Conservation (phyloP, 2,113 vertebrate species). For the Gobiocypris rarus region DNA sequence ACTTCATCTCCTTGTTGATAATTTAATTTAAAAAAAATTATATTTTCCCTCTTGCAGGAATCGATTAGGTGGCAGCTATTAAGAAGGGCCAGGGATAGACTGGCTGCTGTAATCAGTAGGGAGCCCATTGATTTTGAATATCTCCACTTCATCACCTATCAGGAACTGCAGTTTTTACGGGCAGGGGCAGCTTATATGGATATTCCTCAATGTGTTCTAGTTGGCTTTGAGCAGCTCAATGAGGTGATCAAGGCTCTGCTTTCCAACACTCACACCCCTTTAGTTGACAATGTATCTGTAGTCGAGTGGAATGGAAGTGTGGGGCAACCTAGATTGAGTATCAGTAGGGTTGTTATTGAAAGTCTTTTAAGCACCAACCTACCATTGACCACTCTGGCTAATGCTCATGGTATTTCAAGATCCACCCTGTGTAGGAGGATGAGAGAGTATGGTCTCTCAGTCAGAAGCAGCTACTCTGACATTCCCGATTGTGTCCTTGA, state of each 20-base stretch:
- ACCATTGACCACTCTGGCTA: no score
- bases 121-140: conserved; percentile 35
- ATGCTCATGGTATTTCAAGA: no score
- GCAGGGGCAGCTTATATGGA: conserved; percentile 39
- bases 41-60: no score
- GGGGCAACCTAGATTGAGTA: conserved; percentile 26
- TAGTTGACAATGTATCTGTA: conserved; percentile 27
- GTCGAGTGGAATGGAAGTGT: conserved; percentile 33
- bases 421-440: no score
- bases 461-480: no score
- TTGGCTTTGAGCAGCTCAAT: no score
- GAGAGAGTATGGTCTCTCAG: no score
- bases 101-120: conserved; percentile 26
- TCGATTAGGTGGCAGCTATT: conserved; percentile 26
- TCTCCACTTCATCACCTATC: conserved; percentile 33
- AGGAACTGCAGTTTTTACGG: conserved; percentile 20
- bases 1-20: no score
- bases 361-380: conserved; percentile 21
- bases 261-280: conserved; percentile 18
- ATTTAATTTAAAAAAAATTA: no score
- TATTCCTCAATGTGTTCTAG: conserved; percentile 27
- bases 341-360: conserved; percentile 2
- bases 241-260: conserved; percentile 14
- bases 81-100: conserved; percentile 38
- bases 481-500: no score